phyloP scores from a whole-genome alignment of 2,113 vertebrate species.

The Irena cyanogastra region DNA sequence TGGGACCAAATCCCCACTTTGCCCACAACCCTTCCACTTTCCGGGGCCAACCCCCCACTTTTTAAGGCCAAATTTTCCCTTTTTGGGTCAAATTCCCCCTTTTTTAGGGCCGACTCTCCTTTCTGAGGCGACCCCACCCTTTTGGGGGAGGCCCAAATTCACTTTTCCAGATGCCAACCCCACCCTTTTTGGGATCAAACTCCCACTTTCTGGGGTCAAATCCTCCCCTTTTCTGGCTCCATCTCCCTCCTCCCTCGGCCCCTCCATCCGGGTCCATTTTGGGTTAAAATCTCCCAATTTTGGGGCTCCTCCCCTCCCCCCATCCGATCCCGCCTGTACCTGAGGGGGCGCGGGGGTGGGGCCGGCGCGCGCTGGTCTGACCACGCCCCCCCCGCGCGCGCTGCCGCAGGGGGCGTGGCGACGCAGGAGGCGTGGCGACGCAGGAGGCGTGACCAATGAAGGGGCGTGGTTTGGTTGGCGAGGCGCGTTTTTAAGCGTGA shows the following conservation, averaged over 20 bases:
- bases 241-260: not conserved
- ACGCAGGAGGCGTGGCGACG: not conserved
- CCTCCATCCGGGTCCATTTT: not conserved
- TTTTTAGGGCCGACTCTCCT: not conserved
- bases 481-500: no score
- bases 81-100: not conserved
- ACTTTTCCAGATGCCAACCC: not conserved
- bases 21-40: not conserved
- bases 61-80: no score
- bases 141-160: not conserved
- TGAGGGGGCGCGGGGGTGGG: not conserved
- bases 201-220: not conserved
- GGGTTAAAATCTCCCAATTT: not conserved
- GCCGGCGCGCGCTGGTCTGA: not conserved
- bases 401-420: not conserved
- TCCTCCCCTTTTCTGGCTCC: not conserved
- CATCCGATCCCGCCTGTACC: not conserved
- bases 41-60: accelerated
- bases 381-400: not conserved
- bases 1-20: not conserved
- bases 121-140: not conserved
- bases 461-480: not conserved
- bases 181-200: not conserved
- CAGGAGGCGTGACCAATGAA: not conserved
- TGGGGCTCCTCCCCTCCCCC: not conserved